These are phyloP conservation scores for Himalopsyche phryganea DNA, from an alignment of 1,140 invertebrate species.

Conservation along the genomic window DNA sequence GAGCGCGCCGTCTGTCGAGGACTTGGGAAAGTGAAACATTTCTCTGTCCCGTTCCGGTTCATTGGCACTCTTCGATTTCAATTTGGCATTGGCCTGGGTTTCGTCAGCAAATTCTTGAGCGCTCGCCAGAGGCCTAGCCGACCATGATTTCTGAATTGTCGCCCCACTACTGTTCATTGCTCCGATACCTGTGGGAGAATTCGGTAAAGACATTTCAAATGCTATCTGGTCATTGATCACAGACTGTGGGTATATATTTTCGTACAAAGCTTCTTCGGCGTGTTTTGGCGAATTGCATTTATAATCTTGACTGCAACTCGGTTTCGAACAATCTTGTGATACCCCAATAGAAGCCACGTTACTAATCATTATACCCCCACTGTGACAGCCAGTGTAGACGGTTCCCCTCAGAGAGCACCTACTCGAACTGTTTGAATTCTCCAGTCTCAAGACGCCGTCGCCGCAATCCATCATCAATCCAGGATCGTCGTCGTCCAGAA, in stretches of 20 bases:
- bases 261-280: constrained; percentile 25
- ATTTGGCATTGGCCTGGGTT: constrained; percentile 12
- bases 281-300: constrained; percentile 6
- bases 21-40: constrained; percentile 58
- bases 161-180: not conserved
- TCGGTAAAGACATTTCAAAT: constrained; percentile 30
- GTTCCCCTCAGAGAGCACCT: constrained; percentile 15
- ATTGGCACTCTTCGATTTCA: constrained; percentile 52
- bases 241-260: constrained; percentile 27
- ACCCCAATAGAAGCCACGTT: constrained; percentile 23
- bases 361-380: constrained; percentile 30
- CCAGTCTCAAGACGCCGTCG: not conserved
- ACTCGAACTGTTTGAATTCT: constrained; percentile 5
- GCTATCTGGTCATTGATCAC: constrained; percentile 17
- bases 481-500: constrained; percentile 28
- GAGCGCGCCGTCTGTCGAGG: constrained; percentile 56
- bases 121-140: constrained; percentile 21
- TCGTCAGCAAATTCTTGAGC: constrained; percentile 23
- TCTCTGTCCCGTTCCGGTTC: constrained; percentile 53
- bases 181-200: constrained; percentile 15
- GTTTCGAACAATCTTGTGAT: not conserved
- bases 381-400: constrained; percentile 27
- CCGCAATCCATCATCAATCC: constrained; percentile 26
- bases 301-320: constrained; percentile 13
- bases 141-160: constrained; percentile 27